A percentile compares a stretch with the other conserved stretches of the same genome.
Evolutionary conservation across 2,888 invertebrate species (phyloP).

Genomic region (Drosophila nr. medialis): DNA sequence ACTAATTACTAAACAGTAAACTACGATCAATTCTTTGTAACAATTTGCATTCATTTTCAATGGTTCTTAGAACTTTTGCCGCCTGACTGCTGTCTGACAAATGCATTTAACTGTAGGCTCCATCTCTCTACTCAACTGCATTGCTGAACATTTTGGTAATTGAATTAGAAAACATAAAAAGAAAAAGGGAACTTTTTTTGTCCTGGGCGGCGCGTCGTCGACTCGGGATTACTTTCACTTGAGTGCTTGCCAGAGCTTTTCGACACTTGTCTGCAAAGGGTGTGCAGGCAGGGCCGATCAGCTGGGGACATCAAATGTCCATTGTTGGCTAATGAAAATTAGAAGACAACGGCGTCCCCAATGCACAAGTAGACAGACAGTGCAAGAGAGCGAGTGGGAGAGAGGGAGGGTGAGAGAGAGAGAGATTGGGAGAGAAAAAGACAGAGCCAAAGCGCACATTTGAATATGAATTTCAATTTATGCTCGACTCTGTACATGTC

Average conservation of each 20-base stretch:
- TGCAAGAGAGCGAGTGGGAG: slow-evolving; percentile 5
- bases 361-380: slow-evolving; percentile 38
- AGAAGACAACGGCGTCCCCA: slow-evolving; percentile 62
- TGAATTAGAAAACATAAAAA: slow-evolving; percentile 66
- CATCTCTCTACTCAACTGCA: slow-evolving; percentile 8
- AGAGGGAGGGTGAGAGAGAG: background rate
- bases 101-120: slow-evolving; percentile 8
- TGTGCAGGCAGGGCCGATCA: slow-evolving; percentile 28
- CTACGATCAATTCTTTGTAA: background rate
- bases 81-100: slow-evolving; percentile 19
- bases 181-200: slow-evolving; percentile 18
- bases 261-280: slow-evolving; percentile 55
- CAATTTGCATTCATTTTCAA: slow-evolving; percentile 27
- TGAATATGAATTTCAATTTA: slow-evolving; percentile 79
- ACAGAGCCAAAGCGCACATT: slow-evolving; percentile 25
- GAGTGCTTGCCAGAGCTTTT: slow-evolving; percentile 63
- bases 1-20: slow-evolving; percentile 1
- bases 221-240: slow-evolving; percentile 74
- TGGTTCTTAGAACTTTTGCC: slow-evolving; percentile 31
- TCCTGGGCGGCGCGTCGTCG: slow-evolving; percentile 6
- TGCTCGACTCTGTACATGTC: slow-evolving; percentile 65
- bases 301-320: slow-evolving; percentile 59
- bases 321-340: slow-evolving; percentile 72
- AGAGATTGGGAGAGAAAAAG: background rate
- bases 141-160: slow-evolving; percentile 55